A percentile compares a stretch with the other conserved stretches of the same genome.
Evolutionary conservation across 2,888 invertebrate species (phyloP).

Genomic region (Subacronicta megacephala): DNA sequence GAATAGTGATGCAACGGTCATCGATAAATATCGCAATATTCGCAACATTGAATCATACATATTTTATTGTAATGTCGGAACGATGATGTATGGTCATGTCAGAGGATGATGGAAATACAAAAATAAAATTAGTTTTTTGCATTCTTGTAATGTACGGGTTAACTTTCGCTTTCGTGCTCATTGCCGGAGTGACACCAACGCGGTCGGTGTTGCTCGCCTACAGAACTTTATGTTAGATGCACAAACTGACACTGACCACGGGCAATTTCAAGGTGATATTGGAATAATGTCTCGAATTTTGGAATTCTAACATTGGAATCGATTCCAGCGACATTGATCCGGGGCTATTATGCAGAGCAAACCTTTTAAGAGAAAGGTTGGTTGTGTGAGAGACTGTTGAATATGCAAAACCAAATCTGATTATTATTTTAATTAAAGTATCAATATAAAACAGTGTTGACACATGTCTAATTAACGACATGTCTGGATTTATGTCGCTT

Average conservation of each 20-base stretch:
- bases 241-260: slow-evolving; percentile 70
- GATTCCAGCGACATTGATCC: slow-evolving; percentile 1
- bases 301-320: slow-evolving; percentile 12
- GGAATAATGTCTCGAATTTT: slow-evolving; percentile 9
- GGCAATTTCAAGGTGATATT: slow-evolving; percentile 62
- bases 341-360: neutral
- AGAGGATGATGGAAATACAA: slow-evolving; percentile 25
- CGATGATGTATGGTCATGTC: slow-evolving; percentile 30
- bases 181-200: slow-evolving; percentile 65
- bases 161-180: slow-evolving; percentile 62
- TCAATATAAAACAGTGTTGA: slow-evolving; percentile 61
- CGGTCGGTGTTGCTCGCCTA: slow-evolving; percentile 50
- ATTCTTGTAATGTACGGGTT: slow-evolving; percentile 48
- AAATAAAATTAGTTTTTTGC: slow-evolving; percentile 37
- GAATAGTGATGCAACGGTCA: neutral
- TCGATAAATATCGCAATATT: slow-evolving; percentile 7
- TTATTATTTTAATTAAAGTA: slow-evolving; percentile 45
- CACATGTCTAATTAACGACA: slow-evolving; percentile 65
- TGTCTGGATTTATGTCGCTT: slow-evolving; percentile 55
- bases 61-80: slow-evolving; percentile 33
- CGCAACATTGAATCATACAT: slow-evolving; percentile 20
- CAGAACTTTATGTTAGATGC: slow-evolving; percentile 59
- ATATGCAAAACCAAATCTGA: slow-evolving; percentile 37
- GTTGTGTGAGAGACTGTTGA: neutral
- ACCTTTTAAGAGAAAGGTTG: slow-evolving; percentile 22